Evolutionary conservation across 2,888 invertebrate genomes (phyloP).

Genomic region (Busseola fusca): DNA sequence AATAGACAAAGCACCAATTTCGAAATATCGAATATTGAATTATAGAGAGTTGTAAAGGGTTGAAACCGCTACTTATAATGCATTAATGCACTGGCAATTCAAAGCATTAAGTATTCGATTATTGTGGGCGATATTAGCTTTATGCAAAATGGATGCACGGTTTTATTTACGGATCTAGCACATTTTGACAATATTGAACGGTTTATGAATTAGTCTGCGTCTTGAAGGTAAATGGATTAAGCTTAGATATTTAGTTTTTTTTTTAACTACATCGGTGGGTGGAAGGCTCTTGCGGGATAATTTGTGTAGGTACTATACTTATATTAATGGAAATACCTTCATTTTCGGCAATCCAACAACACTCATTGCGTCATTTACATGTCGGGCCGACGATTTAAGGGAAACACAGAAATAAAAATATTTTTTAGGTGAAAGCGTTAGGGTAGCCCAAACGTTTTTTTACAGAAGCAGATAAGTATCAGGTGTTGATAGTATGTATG

Average conservation of each 20-base stretch:
- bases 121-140: too few relatives aligned
- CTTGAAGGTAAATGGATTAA: background rate
- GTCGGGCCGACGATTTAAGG: background rate
- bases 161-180: too few relatives aligned
- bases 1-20: background rate
- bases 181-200: background rate
- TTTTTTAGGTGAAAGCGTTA: background rate
- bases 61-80: too few relatives aligned
- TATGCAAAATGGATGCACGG: background rate
- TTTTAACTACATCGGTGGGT: background rate
- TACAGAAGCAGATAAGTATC: too few relatives aligned
- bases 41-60: background rate
- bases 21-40: background rate
- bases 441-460: too few relatives aligned
- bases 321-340: background rate
- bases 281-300: too few relatives aligned
- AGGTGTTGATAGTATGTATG: too few relatives aligned
- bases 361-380: background rate
- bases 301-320: background rate
- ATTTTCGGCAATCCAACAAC: background rate
- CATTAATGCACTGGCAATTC: background rate
- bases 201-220: background rate
- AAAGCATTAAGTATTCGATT: background rate
- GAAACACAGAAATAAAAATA: background rate
- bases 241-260: background rate